A percentile compares a stretch with the other conserved stretches of the same genome.
These are phyloP conservation scores for Apotomis turbidana DNA, from an alignment of 2,888 invertebrate genomes.

Conservation along the genomic window DNA sequence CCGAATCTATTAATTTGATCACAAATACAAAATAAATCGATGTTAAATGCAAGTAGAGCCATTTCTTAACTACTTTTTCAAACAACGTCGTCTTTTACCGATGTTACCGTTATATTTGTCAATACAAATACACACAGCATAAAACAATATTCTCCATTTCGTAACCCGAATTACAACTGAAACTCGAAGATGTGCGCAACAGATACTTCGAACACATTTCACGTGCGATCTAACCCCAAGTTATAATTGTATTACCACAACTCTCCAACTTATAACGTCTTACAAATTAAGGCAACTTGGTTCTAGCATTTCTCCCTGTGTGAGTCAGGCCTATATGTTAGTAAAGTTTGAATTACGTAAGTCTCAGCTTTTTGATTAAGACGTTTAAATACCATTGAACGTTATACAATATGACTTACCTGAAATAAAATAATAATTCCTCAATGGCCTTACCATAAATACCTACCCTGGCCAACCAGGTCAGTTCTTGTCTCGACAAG, in stretches of 20 bases:
- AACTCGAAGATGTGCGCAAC: constrained; percentile 35
- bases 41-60: too few species aligned
- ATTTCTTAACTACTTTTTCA: too few species aligned
- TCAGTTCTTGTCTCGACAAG: too few species aligned
- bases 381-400: background rate
- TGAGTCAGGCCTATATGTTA: background rate
- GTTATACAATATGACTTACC: too few species aligned
- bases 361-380: background rate
- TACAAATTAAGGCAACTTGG: constrained; percentile 30
- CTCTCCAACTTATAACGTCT: constrained; percentile 39
- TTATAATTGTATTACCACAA: constrained; percentile 41
- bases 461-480: too few species aligned
- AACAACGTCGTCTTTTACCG: too few species aligned
- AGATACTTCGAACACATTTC: constrained; percentile 37
- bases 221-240: constrained; percentile 38
- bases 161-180: constrained; percentile 1
- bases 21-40: too few species aligned
- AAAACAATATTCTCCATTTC: constrained; percentile 20
- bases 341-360: background rate
- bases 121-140: background rate
- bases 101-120: background rate
- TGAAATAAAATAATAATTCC: too few species aligned
- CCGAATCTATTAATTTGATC: too few species aligned
- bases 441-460: too few species aligned
- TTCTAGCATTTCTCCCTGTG: constrained; percentile 25